Percentiles rank a stretch among this genome's conserved stretches.
Evolutionary conservation across 2,797 vertebrate genomes (phyloP).

Genomic region (Sebastes wilsoni): DNA sequence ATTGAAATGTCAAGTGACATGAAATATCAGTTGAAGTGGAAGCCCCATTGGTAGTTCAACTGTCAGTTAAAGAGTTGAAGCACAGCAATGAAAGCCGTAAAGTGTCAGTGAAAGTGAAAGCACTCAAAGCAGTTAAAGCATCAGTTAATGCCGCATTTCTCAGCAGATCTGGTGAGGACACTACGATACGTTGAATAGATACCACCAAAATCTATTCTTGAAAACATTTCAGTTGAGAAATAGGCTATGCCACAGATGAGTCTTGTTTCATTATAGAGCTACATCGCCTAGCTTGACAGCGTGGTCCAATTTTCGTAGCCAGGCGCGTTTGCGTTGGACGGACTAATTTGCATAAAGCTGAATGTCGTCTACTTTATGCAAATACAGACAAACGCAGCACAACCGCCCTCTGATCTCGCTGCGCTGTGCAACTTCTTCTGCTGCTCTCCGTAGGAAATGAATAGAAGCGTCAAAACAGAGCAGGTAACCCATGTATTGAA

Average conservation of each 20-base stretch:
- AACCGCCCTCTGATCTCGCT: not conserved
- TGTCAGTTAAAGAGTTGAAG: not conserved
- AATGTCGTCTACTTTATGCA: not conserved
- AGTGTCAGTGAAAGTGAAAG: not conserved
- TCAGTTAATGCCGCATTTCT: not conserved
- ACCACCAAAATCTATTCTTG: not conserved
- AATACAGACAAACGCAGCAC: not conserved
- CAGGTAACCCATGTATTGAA: too few relatives aligned
- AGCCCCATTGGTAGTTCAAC: not conserved
- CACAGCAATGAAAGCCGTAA: not conserved
- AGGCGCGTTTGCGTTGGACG: not conserved
- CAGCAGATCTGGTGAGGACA: not conserved
- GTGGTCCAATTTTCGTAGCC: not conserved
- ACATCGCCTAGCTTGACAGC: not conserved
- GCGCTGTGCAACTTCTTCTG: not conserved
- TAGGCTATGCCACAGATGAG: not conserved
- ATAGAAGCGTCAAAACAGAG: not conserved
- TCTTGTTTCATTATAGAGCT: not conserved
- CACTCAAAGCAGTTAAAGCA: not conserved
- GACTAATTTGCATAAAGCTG: not conserved
- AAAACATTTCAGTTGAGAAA: too few relatives aligned
- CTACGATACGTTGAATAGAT: too few relatives aligned
- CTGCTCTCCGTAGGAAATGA: not conserved
- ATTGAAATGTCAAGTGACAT: not conserved
- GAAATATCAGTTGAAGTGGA: not conserved